Evolutionary conservation across 2,113 vertebrate species (phyloP).

Genomic region (Osmerus eperlanus): DNA sequence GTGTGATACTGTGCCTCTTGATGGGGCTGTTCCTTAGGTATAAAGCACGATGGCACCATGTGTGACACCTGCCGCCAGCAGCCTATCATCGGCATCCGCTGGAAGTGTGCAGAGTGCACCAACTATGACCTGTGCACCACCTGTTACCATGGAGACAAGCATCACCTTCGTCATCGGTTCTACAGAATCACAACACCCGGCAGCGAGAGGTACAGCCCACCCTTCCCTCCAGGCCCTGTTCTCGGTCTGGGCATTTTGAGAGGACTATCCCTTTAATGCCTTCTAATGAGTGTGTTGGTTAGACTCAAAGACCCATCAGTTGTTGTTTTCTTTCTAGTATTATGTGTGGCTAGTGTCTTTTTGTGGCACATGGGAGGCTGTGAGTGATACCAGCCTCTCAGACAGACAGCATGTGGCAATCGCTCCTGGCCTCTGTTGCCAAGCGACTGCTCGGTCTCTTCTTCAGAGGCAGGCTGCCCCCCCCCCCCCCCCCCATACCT

Average conservation of each 20-base stretch:
- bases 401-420: constrained; percentile 39
- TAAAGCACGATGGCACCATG: constrained; percentile 99
- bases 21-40: constrained; percentile 71
- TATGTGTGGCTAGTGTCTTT: constrained; percentile 7
- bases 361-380: constrained; percentile 48
- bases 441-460: constrained; percentile 57
- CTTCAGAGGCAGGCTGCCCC: constrained; percentile 33
- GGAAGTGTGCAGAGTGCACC: constrained; percentile 98
- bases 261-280: not conserved
- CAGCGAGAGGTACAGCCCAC: constrained; percentile 85
- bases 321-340: constrained; percentile 11
- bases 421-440: constrained; percentile 61
- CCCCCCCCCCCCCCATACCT: not conserved
- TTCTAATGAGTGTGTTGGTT: not conserved
- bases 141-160: constrained; percentile 98
- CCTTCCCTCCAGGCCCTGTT: not conserved
- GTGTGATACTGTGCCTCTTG: not conserved
- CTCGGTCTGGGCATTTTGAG: too few relatives aligned
- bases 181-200: constrained; percentile 98
- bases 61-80: constrained; percentile 98
- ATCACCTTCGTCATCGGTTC: constrained; percentile 96
- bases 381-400: constrained; percentile 41
- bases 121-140: constrained; percentile 99
- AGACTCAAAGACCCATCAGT: not conserved
- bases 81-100: constrained; percentile 98